Percentiles rank a stretch among this genome's conserved stretches.
phyloP scores from a whole-genome alignment of 1,140 invertebrate genomes.

The Papilio aristodemus region DNA sequence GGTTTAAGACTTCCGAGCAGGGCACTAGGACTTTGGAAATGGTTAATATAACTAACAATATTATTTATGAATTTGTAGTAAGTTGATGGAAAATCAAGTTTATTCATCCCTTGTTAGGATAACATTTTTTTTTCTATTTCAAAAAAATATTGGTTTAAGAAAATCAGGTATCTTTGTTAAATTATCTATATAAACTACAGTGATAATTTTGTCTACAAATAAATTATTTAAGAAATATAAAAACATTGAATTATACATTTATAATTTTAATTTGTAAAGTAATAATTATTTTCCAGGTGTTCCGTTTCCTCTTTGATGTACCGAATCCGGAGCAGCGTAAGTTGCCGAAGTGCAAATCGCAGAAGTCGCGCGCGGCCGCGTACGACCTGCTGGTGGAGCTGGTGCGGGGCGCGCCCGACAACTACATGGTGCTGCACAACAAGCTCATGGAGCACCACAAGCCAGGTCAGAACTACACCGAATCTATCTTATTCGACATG shows the following conservation, averaged over 20 bases:
- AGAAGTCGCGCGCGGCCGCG: slow-evolving; percentile 91
- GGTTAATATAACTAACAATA: slow-evolving; percentile 51
- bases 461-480: slow-evolving; percentile 81
- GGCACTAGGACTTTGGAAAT: slow-evolving; percentile 88
- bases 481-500: no score
- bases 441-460: slow-evolving; percentile 92
- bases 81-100: no score
- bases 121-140: no score
- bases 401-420: slow-evolving; percentile 90
- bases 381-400: slow-evolving; percentile 95
- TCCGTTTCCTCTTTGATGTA: slow-evolving; percentile 93
- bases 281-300: slow-evolving; percentile 81
- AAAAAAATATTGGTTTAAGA: no score
- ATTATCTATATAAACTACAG: no score
- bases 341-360: slow-evolving; percentile 96
- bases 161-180: no score
- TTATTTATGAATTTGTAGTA: neutral
- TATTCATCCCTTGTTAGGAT: no score
- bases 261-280: no score
- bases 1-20: slow-evolving; percentile 90
- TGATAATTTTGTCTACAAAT: no score
- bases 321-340: slow-evolving; percentile 91
- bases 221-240: no score
- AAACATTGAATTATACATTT: no score
- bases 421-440: slow-evolving; percentile 91